These are phyloP conservation scores for Cotesia glomerata DNA, from an alignment of 1,140 invertebrate species.

Conservation along the genomic window DNA sequence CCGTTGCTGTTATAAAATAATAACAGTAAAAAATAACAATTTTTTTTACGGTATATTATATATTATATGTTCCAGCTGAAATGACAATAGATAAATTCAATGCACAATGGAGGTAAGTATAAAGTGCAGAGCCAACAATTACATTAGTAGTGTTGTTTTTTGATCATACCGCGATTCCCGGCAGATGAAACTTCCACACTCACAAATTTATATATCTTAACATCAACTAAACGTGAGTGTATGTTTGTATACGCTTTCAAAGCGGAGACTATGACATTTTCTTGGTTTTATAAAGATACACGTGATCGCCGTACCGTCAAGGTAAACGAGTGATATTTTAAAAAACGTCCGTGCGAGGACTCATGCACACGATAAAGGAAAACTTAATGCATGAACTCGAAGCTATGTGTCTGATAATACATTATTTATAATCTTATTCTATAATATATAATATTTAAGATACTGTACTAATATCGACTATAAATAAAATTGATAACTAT, in stretches of 20 bases:
- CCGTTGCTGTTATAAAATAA: not conserved
- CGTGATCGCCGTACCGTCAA: not conserved
- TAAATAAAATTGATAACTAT: no score
- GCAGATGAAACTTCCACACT: not conserved
- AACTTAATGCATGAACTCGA: not conserved
- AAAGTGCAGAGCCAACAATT: not conserved
- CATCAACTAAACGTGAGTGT: not conserved
- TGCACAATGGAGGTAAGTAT: not conserved
- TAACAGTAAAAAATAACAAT: not conserved
- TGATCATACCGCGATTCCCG: not conserved
- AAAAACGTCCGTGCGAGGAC: not conserved
- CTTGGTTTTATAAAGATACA: no score
- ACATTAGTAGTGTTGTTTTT: not conserved
- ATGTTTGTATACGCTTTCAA: not conserved
- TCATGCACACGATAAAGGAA: not conserved
- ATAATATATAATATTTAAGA: no score
- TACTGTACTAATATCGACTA: no score
- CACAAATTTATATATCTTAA: not conserved
- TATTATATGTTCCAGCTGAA: not conserved
- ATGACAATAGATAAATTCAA: not conserved
- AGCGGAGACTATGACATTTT: no score
- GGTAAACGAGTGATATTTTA: not conserved
- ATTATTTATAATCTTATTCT: not conserved
- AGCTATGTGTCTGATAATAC: not conserved
- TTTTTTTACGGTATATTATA: no score